Conservation (phyloP, 1,140 invertebrate species). For the Drosophila guanche region DNA sequence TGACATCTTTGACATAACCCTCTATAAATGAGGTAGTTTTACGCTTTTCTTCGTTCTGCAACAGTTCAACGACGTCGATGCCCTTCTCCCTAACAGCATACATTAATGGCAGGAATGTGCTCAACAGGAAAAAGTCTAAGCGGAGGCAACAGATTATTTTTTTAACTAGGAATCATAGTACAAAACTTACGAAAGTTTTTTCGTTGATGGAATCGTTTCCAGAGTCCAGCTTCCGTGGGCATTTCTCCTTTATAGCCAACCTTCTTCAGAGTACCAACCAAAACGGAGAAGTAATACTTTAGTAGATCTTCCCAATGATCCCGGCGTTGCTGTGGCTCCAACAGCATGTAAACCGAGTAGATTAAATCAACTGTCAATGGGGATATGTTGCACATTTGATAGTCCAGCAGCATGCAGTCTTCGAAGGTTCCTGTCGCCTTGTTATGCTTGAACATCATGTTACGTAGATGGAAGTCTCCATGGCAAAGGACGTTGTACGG, state of each 20-base stretch:
- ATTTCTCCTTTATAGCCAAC: slow-evolving; percentile 44
- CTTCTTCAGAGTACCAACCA: slow-evolving; percentile 26
- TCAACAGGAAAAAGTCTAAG: slow-evolving; percentile 30
- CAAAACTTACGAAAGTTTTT: slow-evolving; percentile 34
- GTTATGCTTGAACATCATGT: slow-evolving; percentile 63
- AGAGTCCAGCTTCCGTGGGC: slow-evolving; percentile 27
- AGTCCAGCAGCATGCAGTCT: slow-evolving; percentile 59
- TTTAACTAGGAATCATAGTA: not conserved
- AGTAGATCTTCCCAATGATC: slow-evolving; percentile 28
- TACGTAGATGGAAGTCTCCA: slow-evolving; percentile 56
- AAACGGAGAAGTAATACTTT: slow-evolving; percentile 36
- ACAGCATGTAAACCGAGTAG: slow-evolving; percentile 52
- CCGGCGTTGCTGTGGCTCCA: slow-evolving; percentile 27
- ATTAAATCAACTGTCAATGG: slow-evolving; percentile 47
- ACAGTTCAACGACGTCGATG: slow-evolving; percentile 16
- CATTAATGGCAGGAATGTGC: slow-evolving; percentile 31
- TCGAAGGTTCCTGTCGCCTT: slow-evolving; percentile 13
- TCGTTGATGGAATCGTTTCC: slow-evolving; percentile 13
- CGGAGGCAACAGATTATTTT: not conserved
- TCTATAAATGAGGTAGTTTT: slow-evolving; percentile 2
- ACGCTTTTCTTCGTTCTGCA: slow-evolving; percentile 33
- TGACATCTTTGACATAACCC: slow-evolving; percentile 34
- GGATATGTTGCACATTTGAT: slow-evolving; percentile 49
- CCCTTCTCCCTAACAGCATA: slow-evolving; percentile 17
- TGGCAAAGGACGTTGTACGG: slow-evolving; percentile 25